Evolutionary conservation across 2,797 vertebrate genomes (phyloP).

Genomic region (Alauda arvensis): DNA sequence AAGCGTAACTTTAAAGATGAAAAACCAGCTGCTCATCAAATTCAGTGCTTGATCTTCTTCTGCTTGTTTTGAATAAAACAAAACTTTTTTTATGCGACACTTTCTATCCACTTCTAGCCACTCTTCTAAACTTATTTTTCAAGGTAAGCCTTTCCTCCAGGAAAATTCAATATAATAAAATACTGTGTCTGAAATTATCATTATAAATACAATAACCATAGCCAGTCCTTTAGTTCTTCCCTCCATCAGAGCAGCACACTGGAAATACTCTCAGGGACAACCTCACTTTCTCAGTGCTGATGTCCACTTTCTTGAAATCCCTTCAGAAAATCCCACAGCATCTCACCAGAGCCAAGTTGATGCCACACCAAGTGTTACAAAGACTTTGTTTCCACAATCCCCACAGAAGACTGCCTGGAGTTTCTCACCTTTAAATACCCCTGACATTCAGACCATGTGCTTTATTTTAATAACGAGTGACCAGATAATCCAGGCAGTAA

Average conservation of each 20-base stretch:
- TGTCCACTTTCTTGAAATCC: not conserved
- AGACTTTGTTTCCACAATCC: not conserved
- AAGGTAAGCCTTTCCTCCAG: not conserved
- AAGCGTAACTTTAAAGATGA: not conserved
- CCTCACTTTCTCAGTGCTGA: not conserved
- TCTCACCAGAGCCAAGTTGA: not conserved
- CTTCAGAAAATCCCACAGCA: not conserved
- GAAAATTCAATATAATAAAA: not conserved
- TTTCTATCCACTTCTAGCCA: not conserved
- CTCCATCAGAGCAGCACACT: not conserved
- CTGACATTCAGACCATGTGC: not conserved
- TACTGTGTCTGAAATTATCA: not conserved
- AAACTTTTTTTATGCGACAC: not conserved
- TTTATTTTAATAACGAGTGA: not conserved
- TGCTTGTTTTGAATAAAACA: not conserved
- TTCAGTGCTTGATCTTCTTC: conserved; percentile 16
- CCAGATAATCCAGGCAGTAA: not conserved
- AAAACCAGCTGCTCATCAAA: conserved; percentile 4
- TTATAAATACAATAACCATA: not conserved
- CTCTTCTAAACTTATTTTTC: not conserved
- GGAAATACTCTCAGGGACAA: not conserved
- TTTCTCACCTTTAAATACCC: not conserved
- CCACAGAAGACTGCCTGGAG: not conserved
- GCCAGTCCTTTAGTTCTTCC: not conserved
- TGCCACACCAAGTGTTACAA: not conserved